Conservation (phyloP, 2,797 vertebrate species). For the Odontamblyopus rebecca region DNA sequence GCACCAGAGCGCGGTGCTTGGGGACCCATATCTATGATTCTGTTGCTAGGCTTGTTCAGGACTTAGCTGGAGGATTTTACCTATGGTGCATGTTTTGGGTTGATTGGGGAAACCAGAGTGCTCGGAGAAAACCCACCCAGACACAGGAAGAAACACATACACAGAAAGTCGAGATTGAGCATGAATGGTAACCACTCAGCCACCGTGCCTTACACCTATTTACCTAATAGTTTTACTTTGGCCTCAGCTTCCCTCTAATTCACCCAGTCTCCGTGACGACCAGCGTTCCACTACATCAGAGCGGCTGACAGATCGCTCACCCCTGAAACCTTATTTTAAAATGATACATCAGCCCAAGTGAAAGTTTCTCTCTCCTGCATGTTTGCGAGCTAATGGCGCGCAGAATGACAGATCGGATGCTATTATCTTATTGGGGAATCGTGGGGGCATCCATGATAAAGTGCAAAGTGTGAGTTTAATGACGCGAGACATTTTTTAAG, state of each 20-base stretch:
- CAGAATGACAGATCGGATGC: constrained; percentile 70
- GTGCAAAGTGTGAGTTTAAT: constrained; percentile 66
- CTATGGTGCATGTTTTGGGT: no score
- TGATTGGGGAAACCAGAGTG: no score
- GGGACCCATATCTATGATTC: no score
- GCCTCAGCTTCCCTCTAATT: constrained; percentile 31
- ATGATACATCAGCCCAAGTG: constrained; percentile 63
- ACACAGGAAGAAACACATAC: no score
- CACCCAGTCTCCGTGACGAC: constrained; percentile 35
- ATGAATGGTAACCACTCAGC: no score
- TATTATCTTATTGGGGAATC: constrained; percentile 74
- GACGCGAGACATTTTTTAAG: constrained; percentile 61
- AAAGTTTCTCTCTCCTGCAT: constrained; percentile 59
- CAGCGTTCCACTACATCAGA: constrained; percentile 42
- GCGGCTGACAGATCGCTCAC: constrained; percentile 52
- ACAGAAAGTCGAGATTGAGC: no score
- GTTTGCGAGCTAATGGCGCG: constrained; percentile 71
- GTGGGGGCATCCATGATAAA: constrained; percentile 46
- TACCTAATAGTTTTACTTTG: constrained; percentile 46
- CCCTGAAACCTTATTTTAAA: constrained; percentile 55
- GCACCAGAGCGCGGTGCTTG: no score
- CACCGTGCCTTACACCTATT: constrained; percentile 14
- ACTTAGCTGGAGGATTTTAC: no score
- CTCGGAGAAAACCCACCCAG: no score
- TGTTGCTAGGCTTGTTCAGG: no score